These are phyloP conservation scores for Poecilia velifera DNA, from an alignment of 2,797 vertebrate species.

Conservation along the genomic window DNA sequence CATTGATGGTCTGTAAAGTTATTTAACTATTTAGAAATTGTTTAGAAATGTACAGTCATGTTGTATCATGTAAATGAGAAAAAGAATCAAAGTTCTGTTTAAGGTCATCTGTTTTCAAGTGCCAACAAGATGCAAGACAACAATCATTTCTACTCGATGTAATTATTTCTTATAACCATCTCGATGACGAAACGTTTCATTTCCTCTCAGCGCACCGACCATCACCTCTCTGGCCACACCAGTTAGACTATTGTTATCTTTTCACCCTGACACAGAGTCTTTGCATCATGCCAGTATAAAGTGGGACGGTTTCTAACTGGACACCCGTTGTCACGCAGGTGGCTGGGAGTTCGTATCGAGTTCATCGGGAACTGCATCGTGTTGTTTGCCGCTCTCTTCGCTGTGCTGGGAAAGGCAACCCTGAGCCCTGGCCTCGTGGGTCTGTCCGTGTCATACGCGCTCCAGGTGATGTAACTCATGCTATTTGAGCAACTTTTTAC, in stretches of 20 bases:
- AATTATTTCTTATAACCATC: background rate
- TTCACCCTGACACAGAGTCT: background rate
- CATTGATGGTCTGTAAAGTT: background rate
- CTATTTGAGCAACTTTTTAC: no score
- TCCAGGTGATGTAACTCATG: slow-evolving; percentile 83
- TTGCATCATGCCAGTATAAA: background rate
- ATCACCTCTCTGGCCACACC: background rate
- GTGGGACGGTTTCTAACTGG: background rate
- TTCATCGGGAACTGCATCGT: slow-evolving; percentile 95
- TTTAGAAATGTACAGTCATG: no score
- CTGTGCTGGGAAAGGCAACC: slow-evolving; percentile 85
- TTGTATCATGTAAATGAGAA: background rate
- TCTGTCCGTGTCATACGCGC: slow-evolving; percentile 92
- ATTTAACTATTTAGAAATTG: background rate
- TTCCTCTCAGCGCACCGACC: background rate
- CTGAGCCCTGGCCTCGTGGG: slow-evolving; percentile 91
- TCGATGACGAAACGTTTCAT: background rate
- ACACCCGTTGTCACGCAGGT: slow-evolving; percentile 77
- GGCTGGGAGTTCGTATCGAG: slow-evolving; percentile 92
- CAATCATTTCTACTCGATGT: background rate
- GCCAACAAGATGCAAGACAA: background rate
- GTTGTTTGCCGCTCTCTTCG: slow-evolving; percentile 92
- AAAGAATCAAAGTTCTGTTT: background rate
- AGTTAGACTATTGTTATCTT: background rate
- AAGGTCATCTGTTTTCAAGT: background rate